Base-by-base conservation (phyloP, 2,797 vertebrate species). In the Falco rusticolus region DNA sequence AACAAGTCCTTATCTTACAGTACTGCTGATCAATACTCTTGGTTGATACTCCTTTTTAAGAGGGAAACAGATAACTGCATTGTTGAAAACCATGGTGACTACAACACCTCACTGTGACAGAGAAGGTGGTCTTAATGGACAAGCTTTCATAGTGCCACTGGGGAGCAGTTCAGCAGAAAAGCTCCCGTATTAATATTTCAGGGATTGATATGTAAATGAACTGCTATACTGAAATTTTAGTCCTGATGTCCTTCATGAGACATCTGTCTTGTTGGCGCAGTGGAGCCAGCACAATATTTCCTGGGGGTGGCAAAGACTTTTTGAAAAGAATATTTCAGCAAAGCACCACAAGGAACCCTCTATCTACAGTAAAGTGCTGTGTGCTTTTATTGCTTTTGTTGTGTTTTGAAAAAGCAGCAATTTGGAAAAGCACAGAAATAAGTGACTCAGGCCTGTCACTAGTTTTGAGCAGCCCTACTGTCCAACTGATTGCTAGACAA, bases 201-300 rank as follows among this genome's bases (percentile, higher is more conserved):
- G 53, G 29, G 77, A 80, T 20, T 87, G 75, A 84, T 69, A 84
- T 66, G 59, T 60, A 93, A 84, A 95, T 87, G n/a, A 82, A 60
- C 3, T 57, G 15, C 50, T 89, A 54, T 25, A 65, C 28, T 70
- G 63, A 66, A 81, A 88, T 84, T 65, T 89, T 89, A 84, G 63
- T 51, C 63, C 54, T 76, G 39, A 69, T 51, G 26, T 69, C 71
- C 51, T 90, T 90, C 64, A 41, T 33, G 37, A 80, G 15, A 33
- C 16, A 59, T 45, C 64, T 56, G 26, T 12, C 83, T 84, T 29
- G 1, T 26, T 71, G 37, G 26, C 54, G 11, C 47, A 83, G 21
- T 33, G 21, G 20, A 90, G 28, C 2, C 17, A 57, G 34, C n/a
- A 22, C 5, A 51, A 9, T 77, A 79, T 69, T 84, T 95, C 45